phyloP scores from a whole-genome alignment of 2,888 invertebrate genomes.

The Pristionchus japonicus region DNA sequence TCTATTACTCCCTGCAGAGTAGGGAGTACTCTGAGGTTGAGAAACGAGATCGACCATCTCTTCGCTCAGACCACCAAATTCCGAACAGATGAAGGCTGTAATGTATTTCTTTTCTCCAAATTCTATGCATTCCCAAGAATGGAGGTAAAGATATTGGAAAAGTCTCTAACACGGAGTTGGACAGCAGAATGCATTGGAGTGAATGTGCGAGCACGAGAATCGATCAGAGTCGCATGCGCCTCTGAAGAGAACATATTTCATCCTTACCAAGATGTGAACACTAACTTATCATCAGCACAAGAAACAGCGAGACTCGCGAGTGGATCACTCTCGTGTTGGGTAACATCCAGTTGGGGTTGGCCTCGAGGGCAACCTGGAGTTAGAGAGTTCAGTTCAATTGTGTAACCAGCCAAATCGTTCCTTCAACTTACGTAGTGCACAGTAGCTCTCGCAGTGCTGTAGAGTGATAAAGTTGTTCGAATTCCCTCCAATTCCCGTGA shows the following conservation, averaged over 20 bases:
- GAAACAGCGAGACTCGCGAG: conserved; percentile 42
- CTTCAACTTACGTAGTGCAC: conserved; percentile 55
- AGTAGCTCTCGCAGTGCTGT: conserved; percentile 66
- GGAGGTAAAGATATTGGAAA: background rate
- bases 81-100: conserved; percentile 59
- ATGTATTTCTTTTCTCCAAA: background rate
- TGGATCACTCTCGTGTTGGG: conserved; percentile 34
- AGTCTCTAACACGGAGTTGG: conserved; percentile 50
- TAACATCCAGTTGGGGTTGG: conserved; percentile 56
- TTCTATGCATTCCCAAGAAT: background rate
- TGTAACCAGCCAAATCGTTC: background rate
- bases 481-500: conserved; percentile 66
- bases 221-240: conserved; percentile 51
- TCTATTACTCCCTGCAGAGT: conserved; percentile 59
- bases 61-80: conserved; percentile 55
- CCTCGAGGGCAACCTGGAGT: conserved; percentile 60
- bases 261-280: background rate
- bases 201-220: conserved; percentile 50
- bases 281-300: conserved; percentile 28
- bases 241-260: background rate
- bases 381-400: background rate
- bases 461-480: conserved; percentile 67
- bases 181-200: conserved; percentile 51
- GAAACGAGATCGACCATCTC: conserved; percentile 49
- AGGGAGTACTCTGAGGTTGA: conserved; percentile 50